Conservation (phyloP, 2,113 vertebrate species). For the Mystacornis crossleyi region DNA sequence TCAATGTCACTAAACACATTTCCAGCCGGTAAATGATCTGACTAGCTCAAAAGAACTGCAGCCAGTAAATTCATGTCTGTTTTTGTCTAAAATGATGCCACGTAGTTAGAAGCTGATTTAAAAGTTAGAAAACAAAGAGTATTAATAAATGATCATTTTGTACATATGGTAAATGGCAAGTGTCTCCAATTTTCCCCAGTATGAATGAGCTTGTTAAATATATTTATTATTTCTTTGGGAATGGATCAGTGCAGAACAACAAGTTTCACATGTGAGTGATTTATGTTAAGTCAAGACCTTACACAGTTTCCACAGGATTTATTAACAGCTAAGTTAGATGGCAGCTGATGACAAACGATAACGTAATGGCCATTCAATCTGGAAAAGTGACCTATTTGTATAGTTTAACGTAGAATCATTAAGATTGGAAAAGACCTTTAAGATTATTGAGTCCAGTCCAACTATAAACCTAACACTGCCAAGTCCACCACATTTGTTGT, state of each 20-base stretch:
- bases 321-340: not conserved
- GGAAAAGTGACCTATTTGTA: not conserved
- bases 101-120: not conserved
- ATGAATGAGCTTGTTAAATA: not conserved
- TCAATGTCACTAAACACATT: not conserved
- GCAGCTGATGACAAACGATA: not conserved
- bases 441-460: not conserved
- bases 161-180: slow-evolving; percentile 9
- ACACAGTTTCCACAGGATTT: not conserved
- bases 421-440: not conserved
- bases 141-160: slow-evolving; percentile 44
- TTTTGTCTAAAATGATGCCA: not conserved
- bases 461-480: not conserved
- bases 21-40: slow-evolving; percentile 11
- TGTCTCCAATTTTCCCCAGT: not conserved
- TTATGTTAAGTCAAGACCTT: not conserved
- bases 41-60: not conserved
- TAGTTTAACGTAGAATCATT: not conserved
- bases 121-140: not conserved
- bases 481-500: not conserved
- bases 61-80: not conserved
- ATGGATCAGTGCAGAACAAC: not conserved
- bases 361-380: not conserved
- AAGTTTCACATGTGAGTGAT: not conserved
- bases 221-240: slow-evolving; percentile 10